Evolutionary conservation across 2,113 vertebrate species (phyloP), one percentile per base, ranked within the genome.

Genomic region (Cinclus cinclus): DNA sequence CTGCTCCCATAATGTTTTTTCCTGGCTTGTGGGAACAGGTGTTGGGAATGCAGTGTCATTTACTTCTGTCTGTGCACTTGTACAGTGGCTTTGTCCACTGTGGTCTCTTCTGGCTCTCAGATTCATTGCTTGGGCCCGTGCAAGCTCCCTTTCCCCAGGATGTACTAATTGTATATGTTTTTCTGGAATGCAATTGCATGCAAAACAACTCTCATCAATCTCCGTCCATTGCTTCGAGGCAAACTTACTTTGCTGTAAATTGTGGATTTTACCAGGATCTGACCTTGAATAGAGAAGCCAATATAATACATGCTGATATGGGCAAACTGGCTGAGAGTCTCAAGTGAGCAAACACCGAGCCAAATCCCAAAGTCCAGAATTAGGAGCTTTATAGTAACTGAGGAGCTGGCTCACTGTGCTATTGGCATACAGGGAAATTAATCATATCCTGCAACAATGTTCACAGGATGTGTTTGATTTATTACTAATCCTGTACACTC

Each of bases 391-490:
- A 52, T 28, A 47, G 24, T 44, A 56, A 67, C 44, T 20, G 86
- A 89, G 76, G 60, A 84, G 65, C 80, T 94, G 91, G 35, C 86
- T 95, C 56, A 13, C 71, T 12, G 7, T 2, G 11, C 24, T 78
- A 52, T 64, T 92, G 94, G 91, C 91, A 75, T 53, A 56, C 4
- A 7, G 76, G 85, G 78, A 95, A 96, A 95, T 94, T 95, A 96
- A 96, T 95, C 94, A 93, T 68, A 95, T 96, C 94, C 95, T 87
- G 70, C 90, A 88, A 92, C 80, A 64, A n/a, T 0, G n/a, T 93
- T 67, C 92, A 83, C 94, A 89, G 91, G 92, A 95, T 87, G 89
- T 11, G 6, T 95, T 87, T 94, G 92, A 95, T 96, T 94, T 95
- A 95, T 97, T 92, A 64, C 86, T 94, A 95, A 92, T 92, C 80